Conservation (phyloP, 2,888 invertebrate species). For the Bellardia bayeri region DNA sequence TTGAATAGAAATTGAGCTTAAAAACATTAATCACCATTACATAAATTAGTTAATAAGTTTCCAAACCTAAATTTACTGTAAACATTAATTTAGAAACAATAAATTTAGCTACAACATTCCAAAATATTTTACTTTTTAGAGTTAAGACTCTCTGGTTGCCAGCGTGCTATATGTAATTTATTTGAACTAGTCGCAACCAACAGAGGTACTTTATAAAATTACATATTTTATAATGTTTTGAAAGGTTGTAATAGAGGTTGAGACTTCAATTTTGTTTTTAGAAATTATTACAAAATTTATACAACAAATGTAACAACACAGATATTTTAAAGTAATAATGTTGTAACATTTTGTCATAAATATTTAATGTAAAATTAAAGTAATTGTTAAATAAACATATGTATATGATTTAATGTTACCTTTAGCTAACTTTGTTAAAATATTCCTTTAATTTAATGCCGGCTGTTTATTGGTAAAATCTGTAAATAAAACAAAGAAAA, state of each 20-base stretch:
- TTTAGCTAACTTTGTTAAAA: conserved; percentile 47
- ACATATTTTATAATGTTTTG: conserved; percentile 21
- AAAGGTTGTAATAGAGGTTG: background rate
- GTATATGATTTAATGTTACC: conserved; percentile 23
- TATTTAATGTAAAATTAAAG: too few relatives aligned
- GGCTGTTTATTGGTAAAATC: conserved; percentile 8
- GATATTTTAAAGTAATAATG: background rate
- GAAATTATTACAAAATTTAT: background rate
- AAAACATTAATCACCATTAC: too few relatives aligned
- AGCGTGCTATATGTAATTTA: background rate
- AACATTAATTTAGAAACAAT: too few relatives aligned
- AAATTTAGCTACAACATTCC: too few relatives aligned
- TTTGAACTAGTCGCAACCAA: background rate
- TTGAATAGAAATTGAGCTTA: too few relatives aligned
- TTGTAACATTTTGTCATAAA: too few relatives aligned
- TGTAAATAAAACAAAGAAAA: conserved; percentile 25
- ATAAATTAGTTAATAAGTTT: too few relatives aligned
- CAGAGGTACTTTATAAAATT: conserved; percentile 39
- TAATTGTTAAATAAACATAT: background rate
- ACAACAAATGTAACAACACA: background rate
- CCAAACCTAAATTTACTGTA: too few relatives aligned
- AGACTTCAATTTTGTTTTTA: conserved; percentile 6
- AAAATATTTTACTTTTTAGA: too few relatives aligned
- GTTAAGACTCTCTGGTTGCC: too few relatives aligned
- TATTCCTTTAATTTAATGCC: conserved; percentile 1